phyloP scores from a whole-genome alignment of 2,888 invertebrate genomes.

The Limnephilus lunatus region DNA sequence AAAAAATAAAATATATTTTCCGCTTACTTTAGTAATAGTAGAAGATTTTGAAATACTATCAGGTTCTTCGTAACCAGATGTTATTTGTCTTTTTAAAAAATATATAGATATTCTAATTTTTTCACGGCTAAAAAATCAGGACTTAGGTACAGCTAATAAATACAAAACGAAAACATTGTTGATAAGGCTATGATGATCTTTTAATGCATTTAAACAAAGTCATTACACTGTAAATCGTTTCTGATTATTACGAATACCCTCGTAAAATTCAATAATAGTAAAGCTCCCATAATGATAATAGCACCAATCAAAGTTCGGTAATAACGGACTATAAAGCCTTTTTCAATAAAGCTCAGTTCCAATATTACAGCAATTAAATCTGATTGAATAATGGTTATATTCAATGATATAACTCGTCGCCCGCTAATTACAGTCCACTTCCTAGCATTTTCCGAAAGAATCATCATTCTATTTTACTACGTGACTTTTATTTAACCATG shows the following conservation, averaged over 20 bases:
- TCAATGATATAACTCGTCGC: constrained; percentile 14
- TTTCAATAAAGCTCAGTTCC: constrained; percentile 2
- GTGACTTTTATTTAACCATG: constrained; percentile 11
- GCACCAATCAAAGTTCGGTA: not conserved
- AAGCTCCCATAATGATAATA: not conserved
- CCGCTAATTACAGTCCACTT: not conserved
- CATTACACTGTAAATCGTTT: not conserved
- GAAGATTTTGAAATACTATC: too few relatives aligned
- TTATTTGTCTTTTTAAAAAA: too few relatives aligned
- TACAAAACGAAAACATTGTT: too few relatives aligned
- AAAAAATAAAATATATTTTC: too few relatives aligned
- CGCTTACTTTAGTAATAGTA: too few relatives aligned
- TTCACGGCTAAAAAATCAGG: too few relatives aligned
- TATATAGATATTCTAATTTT: too few relatives aligned
- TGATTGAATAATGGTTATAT: constrained; percentile 10
- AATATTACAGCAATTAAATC: constrained; percentile 6
- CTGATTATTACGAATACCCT: not conserved
- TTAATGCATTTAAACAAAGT: not conserved
- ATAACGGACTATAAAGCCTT: not conserved
- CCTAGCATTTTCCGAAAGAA: not conserved
- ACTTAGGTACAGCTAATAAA: too few relatives aligned
- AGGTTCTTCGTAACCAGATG: too few relatives aligned
- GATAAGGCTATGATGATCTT: not conserved
- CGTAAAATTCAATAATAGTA: not conserved
- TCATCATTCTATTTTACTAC: constrained; percentile 10